Percentiles rank a stretch among this genome's conserved stretches.
Evolutionary conservation across 2,797 vertebrate genomes (phyloP).

Genomic region (Odontamblyopus lacepedii): DNA sequence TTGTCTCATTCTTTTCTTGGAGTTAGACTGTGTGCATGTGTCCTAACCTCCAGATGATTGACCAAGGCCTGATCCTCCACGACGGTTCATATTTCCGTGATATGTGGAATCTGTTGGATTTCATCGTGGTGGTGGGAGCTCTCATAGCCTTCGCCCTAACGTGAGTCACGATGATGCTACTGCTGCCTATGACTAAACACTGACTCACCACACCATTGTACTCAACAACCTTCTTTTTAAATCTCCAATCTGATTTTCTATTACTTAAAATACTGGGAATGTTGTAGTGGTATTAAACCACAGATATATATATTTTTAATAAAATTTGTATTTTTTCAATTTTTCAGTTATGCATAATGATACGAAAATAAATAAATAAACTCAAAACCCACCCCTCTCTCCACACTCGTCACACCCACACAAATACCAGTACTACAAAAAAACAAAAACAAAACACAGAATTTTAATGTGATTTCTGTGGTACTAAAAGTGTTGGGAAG

Average conservation of each 20-base stretch:
- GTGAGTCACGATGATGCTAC: slow-evolving; percentile 82
- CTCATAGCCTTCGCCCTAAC: slow-evolving; percentile 96
- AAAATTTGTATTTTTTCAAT: too few relatives aligned
- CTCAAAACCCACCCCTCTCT: too few relatives aligned
- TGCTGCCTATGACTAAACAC: slow-evolving; percentile 58
- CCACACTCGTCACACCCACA: too few relatives aligned
- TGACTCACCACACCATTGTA: slow-evolving; percentile 63
- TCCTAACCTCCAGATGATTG: slow-evolving; percentile 87
- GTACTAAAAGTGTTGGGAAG: too few relatives aligned
- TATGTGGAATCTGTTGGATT: slow-evolving; percentile 99
- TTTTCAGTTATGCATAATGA: too few relatives aligned
- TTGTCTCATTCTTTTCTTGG: not conserved
- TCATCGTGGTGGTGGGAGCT: slow-evolving; percentile 97
- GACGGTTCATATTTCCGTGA: slow-evolving; percentile 97
- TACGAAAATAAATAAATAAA: too few relatives aligned
- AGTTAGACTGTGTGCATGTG: slow-evolving; percentile 12
- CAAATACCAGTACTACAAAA: too few relatives aligned
- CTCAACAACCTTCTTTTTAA: slow-evolving; percentile 38
- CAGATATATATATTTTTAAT: too few relatives aligned
- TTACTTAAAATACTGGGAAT: slow-evolving; percentile 14
- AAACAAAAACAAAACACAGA: too few relatives aligned
- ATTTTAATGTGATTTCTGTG: too few relatives aligned
- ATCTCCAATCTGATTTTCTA: slow-evolving; percentile 19
- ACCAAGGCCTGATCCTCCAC: slow-evolving; percentile 96
- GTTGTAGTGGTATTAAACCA: not conserved